Base-by-base conservation (phyloP, 2,888 invertebrate genomes). In the Aplocera efformata region DNA sequence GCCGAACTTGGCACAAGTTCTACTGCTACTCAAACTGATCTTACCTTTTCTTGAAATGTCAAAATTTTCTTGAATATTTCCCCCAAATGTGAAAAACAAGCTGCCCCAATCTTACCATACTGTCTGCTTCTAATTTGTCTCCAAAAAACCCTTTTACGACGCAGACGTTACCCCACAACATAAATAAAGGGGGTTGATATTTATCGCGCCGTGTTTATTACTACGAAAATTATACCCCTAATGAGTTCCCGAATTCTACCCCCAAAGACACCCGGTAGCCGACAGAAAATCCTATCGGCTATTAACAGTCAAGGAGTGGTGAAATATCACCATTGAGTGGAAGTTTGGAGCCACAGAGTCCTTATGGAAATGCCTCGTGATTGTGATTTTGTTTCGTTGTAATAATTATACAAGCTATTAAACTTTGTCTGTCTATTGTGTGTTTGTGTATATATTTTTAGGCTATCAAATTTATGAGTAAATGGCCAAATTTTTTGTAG, bases 141-240 rank as follows among this genome's bases (percentile, higher is more conserved):
- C 56, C 59, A 59, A 62, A 65, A 65, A 64, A 53, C 48, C 50
- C 48, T 50, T 52, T 62, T 42, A 53, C 50, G 43, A 42, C 36
- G 58, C 53, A 49, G 45, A 53, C 56, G 50, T 53, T 60, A 60
- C 67, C 72, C 70, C 62, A 63, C 67, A 68, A 65, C 69, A 73
- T 70, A 75, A 72, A 76, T 71, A 76, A 75, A 79, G 75, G 83
- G 85, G 82, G 73, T 63, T 72, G 82, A 84, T 88, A 84, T 86
- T 85, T 86, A 86, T 85, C 81, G 82, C 63, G 51, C 54, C 70
- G 79, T 88, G 88, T 88, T 88, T 88, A 86, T 88, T 83, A 78
- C 85, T 72, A 72, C 67, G 84, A 85, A 83, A 88, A 86, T 88
- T 86, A 86, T 86, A 73, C 82, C 76, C 79, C 74, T 86, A 86